Base-by-base conservation (phyloP, 2,888 invertebrate species). In the Ametastegia equiseti region DNA sequence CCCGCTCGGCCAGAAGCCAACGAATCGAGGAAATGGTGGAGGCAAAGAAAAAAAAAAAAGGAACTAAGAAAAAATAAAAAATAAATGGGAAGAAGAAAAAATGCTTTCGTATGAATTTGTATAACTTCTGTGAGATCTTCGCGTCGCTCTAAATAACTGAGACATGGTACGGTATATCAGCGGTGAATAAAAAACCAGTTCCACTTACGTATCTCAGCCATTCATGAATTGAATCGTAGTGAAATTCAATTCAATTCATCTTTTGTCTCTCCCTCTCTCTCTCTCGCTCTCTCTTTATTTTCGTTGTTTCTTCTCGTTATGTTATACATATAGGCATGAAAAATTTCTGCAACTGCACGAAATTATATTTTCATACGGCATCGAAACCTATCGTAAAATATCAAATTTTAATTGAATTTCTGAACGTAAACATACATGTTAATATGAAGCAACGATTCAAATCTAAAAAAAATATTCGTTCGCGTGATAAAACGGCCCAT, bases 121-220 rank as follows among this genome's bases (percentile, higher is more conserved):
- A 36, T 39, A 65, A 65, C 60, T 27, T 30, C 30, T 60, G n/a
- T n/a, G 30, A 60, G 30, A 60, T 60, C 30, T 0, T 33, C 19
- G 39, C n/a, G 39, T n/a, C 65, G 36, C 65, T 65, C n/a, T 36
- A 65, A 36, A 65, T 36, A 19, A 39, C 60, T 27, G 27, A 23
- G 2, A 30, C 30, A 27, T 6, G 42, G 42, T 5, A 54, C 54
- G 19, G 54, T 19, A 36, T 65, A 15, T 39, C 19, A 33, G 39
- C 15, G 1, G 39, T 33, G 39, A 36, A 36, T 65, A 65, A 65
- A n/a, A 39, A 39, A 65, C 65, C 65, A 65, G 65, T 65, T 65
- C 11, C n/a, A n/a, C n/a, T n/a, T n/a, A 63, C 4, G 30, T 60
- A 30, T 15, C 42, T 42, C 42, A 11, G 30, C 60, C 60, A 60